A percentile compares a stretch with the other conserved stretches of the same genome.
Conservation (phyloP, 2,888 invertebrate genomes). For the Agrochola litura region DNA sequence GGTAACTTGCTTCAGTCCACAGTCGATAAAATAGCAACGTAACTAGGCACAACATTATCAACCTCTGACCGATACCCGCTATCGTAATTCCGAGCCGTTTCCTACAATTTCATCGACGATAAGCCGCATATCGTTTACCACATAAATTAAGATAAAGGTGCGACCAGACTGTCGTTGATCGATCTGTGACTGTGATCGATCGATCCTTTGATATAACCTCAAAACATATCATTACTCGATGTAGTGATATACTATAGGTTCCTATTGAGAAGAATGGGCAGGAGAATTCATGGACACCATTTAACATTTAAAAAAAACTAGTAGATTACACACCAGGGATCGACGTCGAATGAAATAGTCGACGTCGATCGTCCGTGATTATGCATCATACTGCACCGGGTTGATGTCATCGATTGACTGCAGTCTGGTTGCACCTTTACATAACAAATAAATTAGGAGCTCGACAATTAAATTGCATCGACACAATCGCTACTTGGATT, state of each 20-base stretch:
- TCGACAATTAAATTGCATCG: constrained; percentile 46
- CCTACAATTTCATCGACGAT: constrained; percentile 29
- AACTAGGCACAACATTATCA: neutral
- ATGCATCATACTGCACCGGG: neutral
- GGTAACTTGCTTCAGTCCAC: constrained; percentile 11
- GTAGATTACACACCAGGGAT: neutral
- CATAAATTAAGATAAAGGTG: constrained; percentile 43
- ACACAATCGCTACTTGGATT: constrained; percentile 51
- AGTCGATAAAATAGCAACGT: constrained; percentile 1
- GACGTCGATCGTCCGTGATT: neutral
- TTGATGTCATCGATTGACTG: neutral
- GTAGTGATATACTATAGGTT: neutral
- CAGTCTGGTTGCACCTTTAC: constrained; percentile 7
- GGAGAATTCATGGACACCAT: neutral
- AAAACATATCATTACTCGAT: neutral
- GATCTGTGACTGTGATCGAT: too few relatives aligned
- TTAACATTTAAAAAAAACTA: neutral
- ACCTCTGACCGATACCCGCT: constrained; percentile 41
- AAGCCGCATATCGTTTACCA: constrained; percentile 20
- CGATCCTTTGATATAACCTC: too few relatives aligned
- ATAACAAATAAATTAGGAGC: constrained; percentile 50
- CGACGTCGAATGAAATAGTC: neutral
- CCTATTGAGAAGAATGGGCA: neutral
- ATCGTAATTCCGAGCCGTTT: constrained; percentile 29
- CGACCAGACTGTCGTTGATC: too few relatives aligned